Percentiles rank a stretch among this genome's conserved stretches.
These are phyloP conservation scores for Caenorhabditis panamensis DNA, from an alignment of 2,888 invertebrate genomes.

Conservation along the genomic window DNA sequence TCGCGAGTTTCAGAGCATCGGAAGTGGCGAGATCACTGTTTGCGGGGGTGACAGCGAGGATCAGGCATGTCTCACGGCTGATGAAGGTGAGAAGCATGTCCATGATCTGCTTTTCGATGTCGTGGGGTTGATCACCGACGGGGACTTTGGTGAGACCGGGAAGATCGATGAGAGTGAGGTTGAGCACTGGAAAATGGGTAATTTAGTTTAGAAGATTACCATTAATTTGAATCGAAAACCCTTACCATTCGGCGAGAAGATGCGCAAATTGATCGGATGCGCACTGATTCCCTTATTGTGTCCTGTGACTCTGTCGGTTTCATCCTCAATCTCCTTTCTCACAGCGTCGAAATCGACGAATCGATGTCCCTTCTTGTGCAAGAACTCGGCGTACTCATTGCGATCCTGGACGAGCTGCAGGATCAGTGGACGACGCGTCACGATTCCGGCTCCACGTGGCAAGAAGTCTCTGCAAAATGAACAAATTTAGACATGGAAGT, in stretches of 20 bases:
- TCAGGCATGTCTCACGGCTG: constrained; percentile 79
- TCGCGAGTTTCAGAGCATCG: constrained; percentile 95
- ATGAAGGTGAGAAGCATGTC: constrained; percentile 84
- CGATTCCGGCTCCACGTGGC: constrained; percentile 83
- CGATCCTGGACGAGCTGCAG: constrained; percentile 78
- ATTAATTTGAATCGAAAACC: no score
- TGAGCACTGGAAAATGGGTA: constrained; percentile 82
- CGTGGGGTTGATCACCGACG: constrained; percentile 84
- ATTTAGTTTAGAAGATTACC: no score
- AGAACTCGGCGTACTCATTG: constrained; percentile 92
- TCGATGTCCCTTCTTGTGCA: constrained; percentile 97
- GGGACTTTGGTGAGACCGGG: constrained; percentile 85
- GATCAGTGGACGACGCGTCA: constrained; percentile 83
- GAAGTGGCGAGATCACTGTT: constrained; percentile 90
- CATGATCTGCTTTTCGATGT: constrained; percentile 84
- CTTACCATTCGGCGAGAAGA: constrained; percentile 91
- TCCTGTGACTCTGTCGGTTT: constrained; percentile 97
- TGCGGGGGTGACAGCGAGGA: constrained; percentile 81
- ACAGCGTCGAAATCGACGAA: constrained; percentile 93
- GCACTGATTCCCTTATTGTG: constrained; percentile 98
- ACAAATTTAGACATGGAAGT: not conserved
- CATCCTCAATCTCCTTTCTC: constrained; percentile 94
- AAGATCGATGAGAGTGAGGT: constrained; percentile 84
- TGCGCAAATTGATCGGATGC: constrained; percentile 96
- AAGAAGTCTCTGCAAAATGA: constrained; percentile 75